These are phyloP conservation scores for Diloba caeruleocephala DNA, from an alignment of 2,888 invertebrate genomes.

Conservation along the genomic window DNA sequence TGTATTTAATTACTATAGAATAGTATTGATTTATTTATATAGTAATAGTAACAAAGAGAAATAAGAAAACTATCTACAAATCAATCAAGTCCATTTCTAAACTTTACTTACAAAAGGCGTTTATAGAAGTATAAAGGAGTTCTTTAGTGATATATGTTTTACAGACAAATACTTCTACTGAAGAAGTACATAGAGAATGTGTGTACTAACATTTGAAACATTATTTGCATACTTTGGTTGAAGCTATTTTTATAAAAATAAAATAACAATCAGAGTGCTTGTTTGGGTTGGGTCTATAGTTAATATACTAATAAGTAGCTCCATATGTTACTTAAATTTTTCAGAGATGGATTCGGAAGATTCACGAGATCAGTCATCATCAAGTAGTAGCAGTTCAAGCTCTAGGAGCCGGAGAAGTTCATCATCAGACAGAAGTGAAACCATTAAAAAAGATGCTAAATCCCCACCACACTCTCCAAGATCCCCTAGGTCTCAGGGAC, in stretches of 20 bases:
- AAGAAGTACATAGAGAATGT: constrained; percentile 50
- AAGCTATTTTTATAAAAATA: constrained; percentile 54
- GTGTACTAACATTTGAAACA: constrained; percentile 61
- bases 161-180: constrained; percentile 40
- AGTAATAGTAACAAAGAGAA: background rate
- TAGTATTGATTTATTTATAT: constrained; percentile 8
- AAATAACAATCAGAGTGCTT: constrained; percentile 64
- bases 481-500: constrained; percentile 65
- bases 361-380: constrained; percentile 87
- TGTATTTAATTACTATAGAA: constrained; percentile 8
- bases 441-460: constrained; percentile 78
- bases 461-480: constrained; percentile 64
- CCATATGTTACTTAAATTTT: constrained; percentile 63
- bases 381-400: constrained; percentile 85
- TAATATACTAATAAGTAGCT: constrained; percentile 40
- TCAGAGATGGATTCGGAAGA: constrained; percentile 91
- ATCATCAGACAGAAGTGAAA: constrained; percentile 77
- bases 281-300: constrained; percentile 61
- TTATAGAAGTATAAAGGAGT: too few species aligned
- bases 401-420: constrained; percentile 82
- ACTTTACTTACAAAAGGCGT: constrained; percentile 2
- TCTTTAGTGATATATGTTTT: constrained; percentile 11
- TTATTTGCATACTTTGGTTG: constrained; percentile 52
- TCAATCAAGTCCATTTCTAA: too few species aligned
- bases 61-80: too few species aligned